Evolutionary conservation across 1,140 invertebrate genomes (phyloP), one percentile per base, ranked within the genome.

Genomic region (Trachelipus rathkii): DNA sequence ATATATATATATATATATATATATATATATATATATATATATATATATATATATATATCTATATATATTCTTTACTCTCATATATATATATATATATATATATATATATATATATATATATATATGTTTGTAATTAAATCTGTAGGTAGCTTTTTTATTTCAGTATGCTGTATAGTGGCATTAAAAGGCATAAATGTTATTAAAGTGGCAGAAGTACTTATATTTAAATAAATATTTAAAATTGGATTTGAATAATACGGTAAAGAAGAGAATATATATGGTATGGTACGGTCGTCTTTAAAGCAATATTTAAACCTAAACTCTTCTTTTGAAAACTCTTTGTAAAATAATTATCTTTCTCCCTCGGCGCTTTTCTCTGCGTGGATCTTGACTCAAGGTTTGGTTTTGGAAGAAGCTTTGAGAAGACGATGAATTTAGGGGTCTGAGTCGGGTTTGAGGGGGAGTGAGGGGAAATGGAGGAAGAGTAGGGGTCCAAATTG

Each of bases 261-360:
- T 15, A 60, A 60, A 13, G 50, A 60, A 60, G 50, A 60, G 19
- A 15, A 13, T 50, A 19, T 15, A 13, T 60, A 60, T 19, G 11
- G 50, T 19, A 60, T 60, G 11, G 50, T 60, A 60, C 19, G 50
- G 50, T 60, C 50, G 50, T 60, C 50, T 60, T 60, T 60, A 60
- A 33, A 60, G 50, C 50, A 60, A 60, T 60, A 60, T 60, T 60
- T 60, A 60, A 60, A 60, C 50, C 50, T 19, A 60, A 60, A 60
- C 19, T 60, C 50, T 60, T 19, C 50, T 60, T 33, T 60, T 60
- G 2, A 60, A 60, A 60, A 60, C 50, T 60, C 50, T 60, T 60
- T 60, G 50, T 60, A 60, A 60, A 60, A 60, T 60, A 60, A 60
- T 60, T 60, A 60, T 60, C 50, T 60, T 60, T 60, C 50, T 60